Percentiles rank a stretch among this genome's conserved stretches.
These are phyloP conservation scores for Globicephala melas DNA, from an alignment of 2,113 vertebrate species.

Conservation along the genomic window DNA sequence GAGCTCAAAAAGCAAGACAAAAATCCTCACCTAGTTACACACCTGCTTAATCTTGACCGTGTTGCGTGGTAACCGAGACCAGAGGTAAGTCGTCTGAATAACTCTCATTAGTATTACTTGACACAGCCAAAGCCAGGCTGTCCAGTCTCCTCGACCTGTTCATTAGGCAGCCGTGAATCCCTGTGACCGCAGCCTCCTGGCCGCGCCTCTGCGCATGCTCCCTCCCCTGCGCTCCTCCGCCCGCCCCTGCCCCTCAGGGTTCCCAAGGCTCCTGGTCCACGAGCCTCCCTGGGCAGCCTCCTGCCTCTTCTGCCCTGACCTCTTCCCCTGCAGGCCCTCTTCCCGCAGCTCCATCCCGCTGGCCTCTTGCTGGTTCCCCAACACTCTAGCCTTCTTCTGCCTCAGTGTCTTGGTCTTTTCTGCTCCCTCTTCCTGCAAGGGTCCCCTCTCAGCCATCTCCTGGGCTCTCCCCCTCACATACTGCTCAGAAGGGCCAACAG, in stretches of 20 bases:
- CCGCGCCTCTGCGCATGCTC: fast-evolving
- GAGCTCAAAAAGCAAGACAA: neutral
- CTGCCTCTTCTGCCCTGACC: neutral
- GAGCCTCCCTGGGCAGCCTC: neutral
- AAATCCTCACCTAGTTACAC: neutral
- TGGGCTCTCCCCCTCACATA: neutral
- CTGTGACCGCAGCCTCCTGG: neutral
- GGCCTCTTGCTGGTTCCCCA: neutral
- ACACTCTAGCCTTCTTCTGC: neutral
- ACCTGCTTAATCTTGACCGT: neutral
- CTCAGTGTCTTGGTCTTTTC: neutral
- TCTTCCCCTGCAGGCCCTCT: fast-evolving
- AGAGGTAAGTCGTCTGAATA: fast-evolving
- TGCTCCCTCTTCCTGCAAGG: neutral
- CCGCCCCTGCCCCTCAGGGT: fast-evolving
- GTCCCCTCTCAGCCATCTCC: neutral
- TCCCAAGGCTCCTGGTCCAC: fast-evolving
- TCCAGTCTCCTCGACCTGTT: neutral
- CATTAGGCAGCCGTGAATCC: neutral
- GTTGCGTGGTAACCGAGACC: fast-evolving
- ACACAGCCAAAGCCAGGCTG: neutral
- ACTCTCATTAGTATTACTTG: neutral
- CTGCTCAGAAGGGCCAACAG: neutral
- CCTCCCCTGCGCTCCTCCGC: too few species aligned
- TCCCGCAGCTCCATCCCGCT: fast-evolving